Evolutionary conservation across 2,113 vertebrate genomes (phyloP).

Genomic region (Cromileptes altivelis): DNA sequence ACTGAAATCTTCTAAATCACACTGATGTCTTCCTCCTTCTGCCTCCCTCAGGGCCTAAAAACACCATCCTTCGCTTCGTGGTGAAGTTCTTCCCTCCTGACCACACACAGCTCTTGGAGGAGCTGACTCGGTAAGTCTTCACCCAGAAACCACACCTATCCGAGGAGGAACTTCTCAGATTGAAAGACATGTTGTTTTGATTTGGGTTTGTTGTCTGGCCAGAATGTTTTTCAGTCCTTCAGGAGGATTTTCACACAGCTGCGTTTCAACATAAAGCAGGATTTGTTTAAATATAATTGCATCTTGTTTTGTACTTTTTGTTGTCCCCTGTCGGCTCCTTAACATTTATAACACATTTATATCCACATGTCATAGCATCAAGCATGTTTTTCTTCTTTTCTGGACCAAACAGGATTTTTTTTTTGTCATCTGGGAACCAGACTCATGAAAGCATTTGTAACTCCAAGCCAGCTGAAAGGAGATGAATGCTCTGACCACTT

Average conservation of each 20-base stretch:
- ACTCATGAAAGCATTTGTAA: conserved; percentile 41
- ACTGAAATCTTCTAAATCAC: neutral
- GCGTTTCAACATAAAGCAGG: conserved; percentile 3
- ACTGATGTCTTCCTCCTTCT: neutral
- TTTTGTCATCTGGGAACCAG: conserved; percentile 39
- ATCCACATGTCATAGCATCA: conserved; percentile 9
- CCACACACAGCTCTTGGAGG: conserved; percentile 95
- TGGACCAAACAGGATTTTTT: neutral
- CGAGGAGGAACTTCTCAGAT: conserved; percentile 9
- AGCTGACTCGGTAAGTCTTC: conserved; percentile 92
- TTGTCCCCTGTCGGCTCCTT: conserved; percentile 8
- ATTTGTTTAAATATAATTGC: neutral
- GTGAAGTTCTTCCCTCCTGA: conserved; percentile 99
- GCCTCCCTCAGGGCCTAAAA: conserved; percentile 90
- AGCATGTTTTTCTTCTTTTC: neutral
- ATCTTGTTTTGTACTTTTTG: conserved; percentile 1
- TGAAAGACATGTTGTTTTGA: conserved; percentile 36
- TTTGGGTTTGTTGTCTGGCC: conserved; percentile 24
- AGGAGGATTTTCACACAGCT: conserved; percentile 6
- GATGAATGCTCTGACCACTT: neutral
- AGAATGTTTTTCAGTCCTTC: neutral
- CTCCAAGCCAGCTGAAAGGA: conserved; percentile 22
- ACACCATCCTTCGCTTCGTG: conserved; percentile 94
- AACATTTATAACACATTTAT: conserved; percentile 22
- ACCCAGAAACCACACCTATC: conserved; percentile 34